A percentile compares a stretch with the other conserved stretches of the same genome.
phyloP scores from a whole-genome alignment of 2,797 vertebrate species.

The Eulemur mongoz region DNA sequence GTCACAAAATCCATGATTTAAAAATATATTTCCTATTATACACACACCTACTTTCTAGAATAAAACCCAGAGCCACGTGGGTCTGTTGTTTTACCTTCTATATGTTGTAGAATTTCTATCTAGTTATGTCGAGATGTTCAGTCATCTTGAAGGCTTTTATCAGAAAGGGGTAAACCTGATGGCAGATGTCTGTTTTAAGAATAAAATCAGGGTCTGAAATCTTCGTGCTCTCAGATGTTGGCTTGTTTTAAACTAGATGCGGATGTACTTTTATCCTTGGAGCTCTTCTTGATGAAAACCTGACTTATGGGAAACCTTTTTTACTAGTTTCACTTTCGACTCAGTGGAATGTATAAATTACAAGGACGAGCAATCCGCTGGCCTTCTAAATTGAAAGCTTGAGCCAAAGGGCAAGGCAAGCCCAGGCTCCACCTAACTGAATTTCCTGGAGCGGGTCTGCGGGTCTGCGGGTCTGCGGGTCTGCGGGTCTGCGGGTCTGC shows the following conservation, averaged over 20 bases:
- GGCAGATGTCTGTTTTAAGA: background rate
- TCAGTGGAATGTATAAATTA: background rate
- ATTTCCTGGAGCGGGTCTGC: background rate
- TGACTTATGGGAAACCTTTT: constrained; percentile 13
- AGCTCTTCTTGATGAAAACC: background rate
- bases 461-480: background rate
- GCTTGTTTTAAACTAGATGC: background rate
- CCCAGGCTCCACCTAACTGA: background rate
- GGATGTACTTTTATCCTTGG: background rate
- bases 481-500: background rate
- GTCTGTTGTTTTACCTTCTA: background rate
- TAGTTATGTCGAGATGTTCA: background rate
- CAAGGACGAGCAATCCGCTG: background rate
- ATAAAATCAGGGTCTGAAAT: background rate
- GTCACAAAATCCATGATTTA: constrained; percentile 57
- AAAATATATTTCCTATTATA: constrained; percentile 64
- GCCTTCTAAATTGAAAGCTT: too few relatives aligned
- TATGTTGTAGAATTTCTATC: background rate
- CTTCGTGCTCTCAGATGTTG: background rate
- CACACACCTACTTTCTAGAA: constrained; percentile 53
- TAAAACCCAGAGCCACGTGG: constrained; percentile 18
- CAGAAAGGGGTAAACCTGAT: background rate
- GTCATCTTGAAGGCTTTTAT: background rate
- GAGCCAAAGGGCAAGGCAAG: background rate
- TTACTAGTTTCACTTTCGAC: constrained; percentile 46